A percentile compares a stretch with the other conserved stretches of the same genome.
phyloP scores from a whole-genome alignment of 2,888 invertebrate genomes.

The Deroplatys truncata region DNA sequence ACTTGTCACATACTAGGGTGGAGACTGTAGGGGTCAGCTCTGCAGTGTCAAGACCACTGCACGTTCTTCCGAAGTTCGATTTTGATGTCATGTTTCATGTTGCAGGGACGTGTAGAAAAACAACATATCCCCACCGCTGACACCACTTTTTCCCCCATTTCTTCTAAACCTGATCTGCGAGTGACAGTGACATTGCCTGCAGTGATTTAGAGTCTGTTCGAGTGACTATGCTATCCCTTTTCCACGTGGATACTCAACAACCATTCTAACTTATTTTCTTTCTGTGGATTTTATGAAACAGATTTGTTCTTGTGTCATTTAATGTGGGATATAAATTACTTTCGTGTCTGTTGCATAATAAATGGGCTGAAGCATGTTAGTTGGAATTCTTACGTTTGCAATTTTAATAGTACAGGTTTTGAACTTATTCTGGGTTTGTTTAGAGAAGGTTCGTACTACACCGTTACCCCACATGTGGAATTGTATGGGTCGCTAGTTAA shows the following conservation, averaged over 20 bases:
- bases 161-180: neutral
- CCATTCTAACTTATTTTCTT: neutral
- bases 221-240: neutral
- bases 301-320: too few species aligned
- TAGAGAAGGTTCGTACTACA: too few species aligned
- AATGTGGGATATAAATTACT: too few species aligned
- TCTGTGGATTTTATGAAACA: too few species aligned
- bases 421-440: too few species aligned
- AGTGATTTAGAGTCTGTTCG: neutral
- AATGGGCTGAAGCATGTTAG: too few species aligned
- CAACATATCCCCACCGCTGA: neutral
- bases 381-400: too few species aligned
- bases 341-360: too few species aligned
- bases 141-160: neutral
- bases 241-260: neutral
- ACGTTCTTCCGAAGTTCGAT: neutral
- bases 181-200: neutral
- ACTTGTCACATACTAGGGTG: neutral
- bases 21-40: neutral
- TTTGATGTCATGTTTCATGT: neutral
- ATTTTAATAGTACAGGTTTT: too few species aligned
- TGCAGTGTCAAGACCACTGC: neutral
- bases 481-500: too few species aligned
- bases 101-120: neutral
- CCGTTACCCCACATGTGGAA: too few species aligned